phyloP scores from a whole-genome alignment of 2,113 vertebrate species.

The Clarias batrachus region DNA sequence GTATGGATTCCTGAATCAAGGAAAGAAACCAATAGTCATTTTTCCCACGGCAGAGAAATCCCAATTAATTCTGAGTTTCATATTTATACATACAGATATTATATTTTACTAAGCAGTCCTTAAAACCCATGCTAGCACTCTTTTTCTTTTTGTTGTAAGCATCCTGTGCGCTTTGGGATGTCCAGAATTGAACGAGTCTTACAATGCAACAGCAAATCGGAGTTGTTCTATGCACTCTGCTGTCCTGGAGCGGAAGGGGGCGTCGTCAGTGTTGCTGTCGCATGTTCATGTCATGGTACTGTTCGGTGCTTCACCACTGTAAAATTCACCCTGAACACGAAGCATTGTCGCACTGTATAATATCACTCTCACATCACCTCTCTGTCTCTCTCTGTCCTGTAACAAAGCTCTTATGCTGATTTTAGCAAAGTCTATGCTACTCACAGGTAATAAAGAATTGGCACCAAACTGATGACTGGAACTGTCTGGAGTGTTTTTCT shows the following conservation, averaged over 20 bases:
- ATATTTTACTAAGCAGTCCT: constrained; percentile 70
- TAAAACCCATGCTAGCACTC: constrained; percentile 59
- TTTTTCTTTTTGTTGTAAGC: constrained; percentile 48
- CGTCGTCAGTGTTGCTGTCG: constrained; percentile 45
- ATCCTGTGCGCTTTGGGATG: constrained; percentile 51
- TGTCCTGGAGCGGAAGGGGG: constrained; percentile 19
- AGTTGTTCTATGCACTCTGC: constrained; percentile 46
- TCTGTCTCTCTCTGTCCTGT: constrained; percentile 41
- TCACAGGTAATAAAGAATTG: constrained; percentile 53
- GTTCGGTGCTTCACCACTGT: constrained; percentile 46
- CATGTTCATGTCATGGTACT: constrained; percentile 51
- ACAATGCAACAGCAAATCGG: constrained; percentile 25
- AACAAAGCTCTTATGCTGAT: constrained; percentile 51
- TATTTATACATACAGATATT: constrained; percentile 67
- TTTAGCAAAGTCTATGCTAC: constrained; percentile 48
- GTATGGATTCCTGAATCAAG: constrained; percentile 10
- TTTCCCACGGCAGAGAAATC: constrained; percentile 74
- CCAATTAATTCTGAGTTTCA: constrained; percentile 54
- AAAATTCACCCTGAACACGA: constrained; percentile 49
- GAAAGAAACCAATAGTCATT: constrained; percentile 56
- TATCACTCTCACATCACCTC: constrained; percentile 32
- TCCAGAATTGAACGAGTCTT: constrained; percentile 35
- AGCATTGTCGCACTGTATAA: constrained; percentile 48
- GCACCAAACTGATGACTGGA: constrained; percentile 47
- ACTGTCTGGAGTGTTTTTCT: background rate